Conservation (phyloP, 2,113 vertebrate species). For the Phocoena sinus region DNA sequence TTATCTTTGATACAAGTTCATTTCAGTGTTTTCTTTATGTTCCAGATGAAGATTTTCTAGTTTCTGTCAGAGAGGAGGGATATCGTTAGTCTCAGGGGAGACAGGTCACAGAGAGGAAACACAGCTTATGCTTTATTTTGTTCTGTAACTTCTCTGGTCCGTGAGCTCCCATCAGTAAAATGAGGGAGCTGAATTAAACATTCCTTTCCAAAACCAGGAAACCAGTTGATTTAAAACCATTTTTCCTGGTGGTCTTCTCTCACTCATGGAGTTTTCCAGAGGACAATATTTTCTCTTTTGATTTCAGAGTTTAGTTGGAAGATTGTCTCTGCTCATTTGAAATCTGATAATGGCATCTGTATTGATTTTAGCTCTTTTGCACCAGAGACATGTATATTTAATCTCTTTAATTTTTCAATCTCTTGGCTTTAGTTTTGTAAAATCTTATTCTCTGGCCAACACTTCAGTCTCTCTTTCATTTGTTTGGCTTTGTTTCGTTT, state of each 20-base stretch:
- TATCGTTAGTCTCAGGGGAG: background rate
- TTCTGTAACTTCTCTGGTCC: background rate
- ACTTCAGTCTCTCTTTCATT: background rate
- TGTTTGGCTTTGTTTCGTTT: background rate
- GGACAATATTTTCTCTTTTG: background rate
- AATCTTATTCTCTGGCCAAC: background rate
- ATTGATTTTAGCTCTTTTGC: background rate
- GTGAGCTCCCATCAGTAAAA: background rate
- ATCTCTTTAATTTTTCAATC: background rate
- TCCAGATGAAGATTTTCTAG: background rate
- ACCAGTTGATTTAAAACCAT: background rate
- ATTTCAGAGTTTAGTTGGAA: background rate
- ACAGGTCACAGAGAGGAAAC: background rate
- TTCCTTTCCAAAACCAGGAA: background rate
- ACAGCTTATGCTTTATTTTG: background rate
- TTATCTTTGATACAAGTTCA: background rate
- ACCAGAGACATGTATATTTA: background rate
- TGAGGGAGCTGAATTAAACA: background rate
- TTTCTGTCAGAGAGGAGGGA: background rate
- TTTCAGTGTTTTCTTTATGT: background rate
- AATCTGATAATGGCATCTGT: background rate
- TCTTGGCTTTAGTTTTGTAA: background rate
- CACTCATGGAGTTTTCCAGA: background rate
- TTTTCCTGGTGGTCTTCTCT: background rate
- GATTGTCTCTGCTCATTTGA: background rate